These are phyloP conservation scores for Drosophila setifemur DNA, from an alignment of 1,140 invertebrate genomes.

Conservation along the genomic window DNA sequence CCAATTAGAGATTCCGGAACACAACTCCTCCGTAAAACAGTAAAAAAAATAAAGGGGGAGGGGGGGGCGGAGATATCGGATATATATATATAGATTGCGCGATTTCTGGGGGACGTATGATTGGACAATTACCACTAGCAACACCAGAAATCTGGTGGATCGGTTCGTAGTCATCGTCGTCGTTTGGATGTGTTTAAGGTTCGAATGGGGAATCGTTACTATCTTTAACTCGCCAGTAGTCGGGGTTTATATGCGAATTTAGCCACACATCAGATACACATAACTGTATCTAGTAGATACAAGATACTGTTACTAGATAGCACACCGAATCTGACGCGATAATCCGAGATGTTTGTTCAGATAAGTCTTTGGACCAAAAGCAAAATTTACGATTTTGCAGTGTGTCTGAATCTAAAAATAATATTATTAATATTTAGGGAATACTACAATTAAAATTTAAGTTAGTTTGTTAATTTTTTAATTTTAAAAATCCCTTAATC, in stretches of 20 bases:
- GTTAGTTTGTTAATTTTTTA: too few species aligned
- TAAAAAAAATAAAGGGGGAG: conserved; percentile 3
- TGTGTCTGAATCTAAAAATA: background rate
- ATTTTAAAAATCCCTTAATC: too few species aligned
- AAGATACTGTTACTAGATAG: too few species aligned
- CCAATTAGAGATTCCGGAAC: conserved; percentile 66
- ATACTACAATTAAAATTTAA: too few species aligned
- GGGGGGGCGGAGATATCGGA: too few species aligned
- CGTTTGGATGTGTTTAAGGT: conserved; percentile 54
- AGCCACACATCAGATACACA: conserved; percentile 28
- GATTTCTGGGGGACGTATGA: conserved; percentile 9
- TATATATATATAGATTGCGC: background rate
- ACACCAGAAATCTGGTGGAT: conserved; percentile 59
- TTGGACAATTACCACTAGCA: conserved; percentile 76
- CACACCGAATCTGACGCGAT: too few species aligned
- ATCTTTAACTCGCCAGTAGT: conserved; percentile 20
- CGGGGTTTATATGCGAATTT: conserved; percentile 54
- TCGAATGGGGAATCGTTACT: conserved; percentile 73
- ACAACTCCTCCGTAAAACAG: conserved; percentile 53
- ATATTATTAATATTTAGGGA: too few species aligned
- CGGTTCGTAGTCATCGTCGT: conserved; percentile 75
- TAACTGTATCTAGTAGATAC: too few species aligned
- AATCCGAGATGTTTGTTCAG: conserved; percentile 67
- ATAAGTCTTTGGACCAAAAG: conserved; percentile 52
- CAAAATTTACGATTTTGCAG: conserved; percentile 78